Base-by-base conservation (phyloP, 1,140 invertebrate species). In the Drosophila grimshawi region DNA sequence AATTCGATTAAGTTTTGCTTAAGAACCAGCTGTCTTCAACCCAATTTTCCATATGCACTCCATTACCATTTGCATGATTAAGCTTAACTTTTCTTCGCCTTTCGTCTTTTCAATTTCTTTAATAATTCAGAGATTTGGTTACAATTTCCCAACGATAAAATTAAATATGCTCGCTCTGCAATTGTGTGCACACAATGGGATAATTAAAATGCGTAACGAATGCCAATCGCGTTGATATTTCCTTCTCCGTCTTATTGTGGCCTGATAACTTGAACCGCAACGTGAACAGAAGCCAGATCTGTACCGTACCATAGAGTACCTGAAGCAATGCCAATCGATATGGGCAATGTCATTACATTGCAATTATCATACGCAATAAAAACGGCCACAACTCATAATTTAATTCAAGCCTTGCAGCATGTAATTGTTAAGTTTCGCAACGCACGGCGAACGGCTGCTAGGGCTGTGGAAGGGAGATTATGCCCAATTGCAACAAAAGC, bases 351-450 rank as follows among this genome's bases (percentile, higher is more conserved):
- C 80, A 86, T 86, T 88, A 88, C 83, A 86, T 77, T 80, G 76
- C 83, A 88, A 86, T 86, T 86, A 86, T 86, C 83, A 88, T 77
- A 63, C 62, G 78, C 76, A 86, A 86, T 86, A 86, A 86, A 86
- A 86, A 59, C 43, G 73, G 83, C 73, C 83, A 83, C 83, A 86
- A 86, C 73, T 86, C 83, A 86, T 78, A 86, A 74, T 86, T 78
- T 77, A 82, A 88, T 86, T 80, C 80, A 68, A 68, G 83, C 80
- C 72, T 76, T 56, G 71, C 52, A 72, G 80, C 76, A 52, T 69
- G 68, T 77, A 86, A 88, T 86, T 86, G 83, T 86, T 86, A 86
- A 86, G 83, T 86, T 86, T 80, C 83, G 88, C 88, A 80, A 88
- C 55, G 72, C 56, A 30, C 37, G 7, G 39, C 2, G 8, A 27